Evolutionary conservation across 2,113 vertebrate species (phyloP), one percentile per base, ranked within the genome.

Genomic region (Uria lomvia): DNA sequence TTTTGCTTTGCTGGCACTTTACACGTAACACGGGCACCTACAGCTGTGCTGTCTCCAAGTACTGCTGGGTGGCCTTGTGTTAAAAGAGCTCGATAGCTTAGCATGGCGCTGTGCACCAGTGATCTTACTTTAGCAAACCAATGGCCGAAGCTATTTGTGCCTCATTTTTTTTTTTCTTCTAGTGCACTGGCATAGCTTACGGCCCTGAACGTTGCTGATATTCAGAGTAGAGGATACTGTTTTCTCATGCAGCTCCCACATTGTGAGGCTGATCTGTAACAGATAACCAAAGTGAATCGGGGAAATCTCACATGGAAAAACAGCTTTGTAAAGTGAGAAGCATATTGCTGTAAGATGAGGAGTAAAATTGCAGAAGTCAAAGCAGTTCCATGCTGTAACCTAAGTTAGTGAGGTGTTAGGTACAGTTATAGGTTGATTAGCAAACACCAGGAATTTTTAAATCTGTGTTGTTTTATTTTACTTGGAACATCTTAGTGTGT

Each of bases 21-120:
- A 4, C 11, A 0, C 0, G 2, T 43, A 13, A 11, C 55, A 5
- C 0, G 2, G 86, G 62, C 53, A 66, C 65, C 38, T 45, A 5
- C 32, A 42, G 67, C 73, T 66, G 23, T 34, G 82, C 55, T 34
- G 24, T 65, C 62, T 50, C 79, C 86, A 15, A 1, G 2, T 21
- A 0, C 80, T 40, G 68, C 59, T 67, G 84, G 14, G 15, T 53
- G 84, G 40, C 43, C 58, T 66, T 17, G 45, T 42, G 19, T 24
- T 29, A 36, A 59, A 76, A 8, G 36, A 72, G 58, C 68, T 16
- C 2, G 6, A 5, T 8, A 38, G 50, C 59, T 40, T 10, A 30
- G 71, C 36, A 2, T 8, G 71, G 74, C 1, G 0, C 49, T 34
- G 23, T 6, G 34, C 27, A 9, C 30, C 27, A 10, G 1, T 15